phyloP scores from a whole-genome alignment of 2,113 vertebrate species.

The Eretmodus cyanostictus region DNA sequence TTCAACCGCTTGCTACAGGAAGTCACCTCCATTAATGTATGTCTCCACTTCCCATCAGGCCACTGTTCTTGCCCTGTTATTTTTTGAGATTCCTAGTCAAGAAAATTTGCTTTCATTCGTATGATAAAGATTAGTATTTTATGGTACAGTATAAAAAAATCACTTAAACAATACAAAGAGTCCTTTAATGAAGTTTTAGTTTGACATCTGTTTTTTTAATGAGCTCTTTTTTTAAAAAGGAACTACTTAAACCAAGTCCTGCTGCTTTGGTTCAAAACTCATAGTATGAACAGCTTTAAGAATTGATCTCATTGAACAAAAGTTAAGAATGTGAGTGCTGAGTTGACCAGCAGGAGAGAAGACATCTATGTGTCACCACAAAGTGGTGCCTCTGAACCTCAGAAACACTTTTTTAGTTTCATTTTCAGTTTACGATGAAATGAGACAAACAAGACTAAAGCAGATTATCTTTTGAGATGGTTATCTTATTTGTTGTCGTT shows the following conservation, averaged over 20 bases:
- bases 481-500: background rate
- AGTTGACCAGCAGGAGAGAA: background rate
- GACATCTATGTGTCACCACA: background rate
- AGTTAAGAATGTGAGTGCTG: background rate
- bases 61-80: background rate
- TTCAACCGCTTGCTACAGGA: conserved; percentile 35
- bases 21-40: conserved; percentile 4
- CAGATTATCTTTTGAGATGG: background rate
- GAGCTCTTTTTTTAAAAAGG: background rate
- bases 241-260: background rate
- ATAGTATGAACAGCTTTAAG: background rate
- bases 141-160: background rate
- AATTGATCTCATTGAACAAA: background rate
- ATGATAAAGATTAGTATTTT: background rate
- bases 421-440: background rate
- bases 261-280: background rate
- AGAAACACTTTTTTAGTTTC: background rate
- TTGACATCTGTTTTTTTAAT: background rate
- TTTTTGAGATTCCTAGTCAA: background rate
- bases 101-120: background rate
- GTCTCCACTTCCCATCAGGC: background rate
- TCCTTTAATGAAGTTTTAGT: background rate
- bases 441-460: background rate
- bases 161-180: background rate
- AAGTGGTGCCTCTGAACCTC: background rate